Conservation (phyloP, 2,888 invertebrate species). For the Macrosiphum euphorbiae region DNA sequence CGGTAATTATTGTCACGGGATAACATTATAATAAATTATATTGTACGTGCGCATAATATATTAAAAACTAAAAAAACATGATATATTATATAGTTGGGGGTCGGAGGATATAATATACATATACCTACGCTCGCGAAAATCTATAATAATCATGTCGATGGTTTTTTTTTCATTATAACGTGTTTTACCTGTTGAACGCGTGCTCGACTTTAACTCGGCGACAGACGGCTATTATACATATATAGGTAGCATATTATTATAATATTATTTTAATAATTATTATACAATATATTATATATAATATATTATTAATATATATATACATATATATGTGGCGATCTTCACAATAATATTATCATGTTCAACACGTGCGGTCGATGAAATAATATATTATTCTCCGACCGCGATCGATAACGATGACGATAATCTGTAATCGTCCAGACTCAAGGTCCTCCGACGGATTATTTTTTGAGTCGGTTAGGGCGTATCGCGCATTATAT, state of each 20-base stretch:
- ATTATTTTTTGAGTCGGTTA: not conserved
- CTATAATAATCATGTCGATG: constrained; percentile 2
- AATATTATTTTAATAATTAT: not conserved
- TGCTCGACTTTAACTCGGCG: not conserved
- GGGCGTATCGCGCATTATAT: not conserved
- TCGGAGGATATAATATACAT: not conserved
- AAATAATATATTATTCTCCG: not conserved
- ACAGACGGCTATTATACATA: not conserved
- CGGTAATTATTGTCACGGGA: constrained; percentile 5
- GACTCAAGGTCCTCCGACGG: not conserved
- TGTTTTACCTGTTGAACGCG: not conserved
- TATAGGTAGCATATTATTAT: not conserved
- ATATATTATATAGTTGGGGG: not conserved
- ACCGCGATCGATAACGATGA: not conserved
- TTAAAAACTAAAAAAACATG: not conserved
- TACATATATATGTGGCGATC: not conserved
- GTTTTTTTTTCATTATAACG: not conserved
- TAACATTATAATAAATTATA: not conserved
- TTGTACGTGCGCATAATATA: not conserved
- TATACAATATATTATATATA: not conserved
- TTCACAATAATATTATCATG: not conserved
- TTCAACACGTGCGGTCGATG: not conserved
- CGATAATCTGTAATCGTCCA: not conserved
- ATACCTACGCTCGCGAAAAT: not conserved
- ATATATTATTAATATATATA: no score